Percentiles rank a stretch among this genome's conserved stretches.
These are phyloP conservation scores for Dicrostonyx torquatus DNA, from an alignment of 2,797 vertebrate genomes.

Conservation along the genomic window DNA sequence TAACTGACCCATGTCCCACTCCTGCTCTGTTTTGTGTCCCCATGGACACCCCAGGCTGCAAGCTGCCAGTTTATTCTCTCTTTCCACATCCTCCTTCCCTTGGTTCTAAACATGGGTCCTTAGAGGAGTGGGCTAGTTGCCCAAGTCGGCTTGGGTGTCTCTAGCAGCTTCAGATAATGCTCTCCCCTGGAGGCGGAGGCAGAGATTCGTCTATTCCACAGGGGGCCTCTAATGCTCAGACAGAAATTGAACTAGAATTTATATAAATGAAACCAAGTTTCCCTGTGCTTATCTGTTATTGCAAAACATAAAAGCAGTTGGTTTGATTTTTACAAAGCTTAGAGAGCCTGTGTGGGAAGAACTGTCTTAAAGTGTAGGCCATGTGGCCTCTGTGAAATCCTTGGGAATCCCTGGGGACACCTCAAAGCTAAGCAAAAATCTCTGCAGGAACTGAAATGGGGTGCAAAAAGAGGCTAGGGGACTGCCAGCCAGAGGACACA, in stretches of 20 bases:
- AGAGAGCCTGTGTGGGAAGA: not conserved
- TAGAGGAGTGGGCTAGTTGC: not conserved
- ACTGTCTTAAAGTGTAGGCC: constrained; percentile 8
- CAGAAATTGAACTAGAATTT: constrained; percentile 59
- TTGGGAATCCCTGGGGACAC: not conserved
- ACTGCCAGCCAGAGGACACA: not conserved
- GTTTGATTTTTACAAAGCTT: constrained; percentile 55
- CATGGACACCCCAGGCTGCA: not conserved
- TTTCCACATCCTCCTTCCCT: not conserved
- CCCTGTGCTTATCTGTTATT: constrained; percentile 41
- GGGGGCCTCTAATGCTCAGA: not conserved
- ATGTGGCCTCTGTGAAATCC: not conserved
- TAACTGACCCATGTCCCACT: constrained; percentile 25
- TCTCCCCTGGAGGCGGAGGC: not conserved
- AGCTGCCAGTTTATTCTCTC: not conserved
- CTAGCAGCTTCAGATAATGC: not conserved
- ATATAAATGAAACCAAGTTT: constrained; percentile 42
- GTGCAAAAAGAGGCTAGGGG: not conserved
- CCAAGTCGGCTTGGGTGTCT: not conserved
- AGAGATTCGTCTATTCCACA: not conserved
- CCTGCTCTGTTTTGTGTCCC: not conserved
- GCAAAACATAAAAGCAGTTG: constrained; percentile 18
- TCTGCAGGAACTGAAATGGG: not conserved
- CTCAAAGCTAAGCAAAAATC: constrained; percentile 3
- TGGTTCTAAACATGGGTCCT: not conserved